phyloP scores from a whole-genome alignment of 2,888 invertebrate genomes.

The Ethmia dodecea region DNA sequence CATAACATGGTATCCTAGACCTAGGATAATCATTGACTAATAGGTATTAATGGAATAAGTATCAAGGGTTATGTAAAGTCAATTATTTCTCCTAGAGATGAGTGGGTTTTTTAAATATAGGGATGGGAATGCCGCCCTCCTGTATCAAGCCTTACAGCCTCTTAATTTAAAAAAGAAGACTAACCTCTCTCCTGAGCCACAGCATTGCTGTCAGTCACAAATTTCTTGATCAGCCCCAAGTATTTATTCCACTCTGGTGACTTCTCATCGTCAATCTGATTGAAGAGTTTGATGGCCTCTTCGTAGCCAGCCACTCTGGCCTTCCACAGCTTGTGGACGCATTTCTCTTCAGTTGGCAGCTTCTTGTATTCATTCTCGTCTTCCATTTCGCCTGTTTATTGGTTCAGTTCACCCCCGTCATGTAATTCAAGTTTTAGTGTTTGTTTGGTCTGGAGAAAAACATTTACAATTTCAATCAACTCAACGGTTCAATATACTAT shows the following conservation, averaged over 20 bases:
- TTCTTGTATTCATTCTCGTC: slow-evolving; percentile 93
- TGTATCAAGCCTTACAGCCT: too few species aligned
- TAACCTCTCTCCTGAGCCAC: slow-evolving; percentile 95
- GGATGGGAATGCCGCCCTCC: too few species aligned
- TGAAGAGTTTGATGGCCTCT: slow-evolving; percentile 92
- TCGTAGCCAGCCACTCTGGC: slow-evolving; percentile 96
- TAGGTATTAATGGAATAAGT: too few species aligned
- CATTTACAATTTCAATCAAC: not conserved
- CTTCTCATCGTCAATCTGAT: slow-evolving; percentile 93
- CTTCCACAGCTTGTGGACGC: slow-evolving; percentile 97
- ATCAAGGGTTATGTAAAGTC: too few species aligned
- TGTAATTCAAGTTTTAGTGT: not conserved
- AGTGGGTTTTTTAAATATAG: too few species aligned
- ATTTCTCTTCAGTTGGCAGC: slow-evolving; percentile 92
- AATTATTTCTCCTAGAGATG: too few species aligned
- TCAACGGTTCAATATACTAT: not conserved
- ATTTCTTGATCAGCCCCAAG: slow-evolving; percentile 93
- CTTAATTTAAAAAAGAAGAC: slow-evolving; percentile 14
- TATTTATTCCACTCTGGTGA: slow-evolving; percentile 96
- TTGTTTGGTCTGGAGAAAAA: not conserved
- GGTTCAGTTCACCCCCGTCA: too few species aligned
- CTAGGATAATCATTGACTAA: too few species aligned
- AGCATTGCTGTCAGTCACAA: slow-evolving; percentile 95
- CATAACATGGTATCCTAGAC: too few species aligned
- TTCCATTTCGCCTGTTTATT: slow-evolving; percentile 77